A percentile compares a stretch with the other conserved stretches of the same genome.
Conservation (phyloP, 2,888 invertebrate species). For the Standfussiana lucernea region DNA sequence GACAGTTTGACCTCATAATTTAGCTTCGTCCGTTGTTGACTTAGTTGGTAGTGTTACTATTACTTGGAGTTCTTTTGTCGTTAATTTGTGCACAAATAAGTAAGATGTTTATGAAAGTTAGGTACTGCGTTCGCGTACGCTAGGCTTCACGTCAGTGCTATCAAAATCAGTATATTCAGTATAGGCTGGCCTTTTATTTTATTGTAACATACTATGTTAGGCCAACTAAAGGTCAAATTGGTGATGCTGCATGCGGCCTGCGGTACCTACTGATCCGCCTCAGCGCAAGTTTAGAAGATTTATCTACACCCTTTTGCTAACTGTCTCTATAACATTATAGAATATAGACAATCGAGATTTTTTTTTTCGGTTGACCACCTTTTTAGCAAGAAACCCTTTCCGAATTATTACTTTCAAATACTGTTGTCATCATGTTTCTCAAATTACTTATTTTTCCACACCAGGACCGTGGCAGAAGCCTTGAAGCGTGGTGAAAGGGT, state of each 20-base stretch:
- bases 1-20: neutral
- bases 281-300: too few relatives aligned
- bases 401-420: neutral
- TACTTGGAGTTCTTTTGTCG: neutral
- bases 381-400: neutral
- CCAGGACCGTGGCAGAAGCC: conserved; percentile 95
- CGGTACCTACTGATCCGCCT: too few relatives aligned
- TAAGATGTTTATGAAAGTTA: neutral
- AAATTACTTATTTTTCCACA: neutral
- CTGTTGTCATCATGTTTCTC: neutral
- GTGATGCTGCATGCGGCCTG: too few relatives aligned
- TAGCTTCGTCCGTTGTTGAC: neutral
- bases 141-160: neutral
- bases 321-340: too few relatives aligned
- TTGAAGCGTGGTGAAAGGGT: conserved; percentile 94
- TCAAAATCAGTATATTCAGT: neutral
- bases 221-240: too few relatives aligned
- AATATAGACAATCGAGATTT: too few relatives aligned
- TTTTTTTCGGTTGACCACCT: too few relatives aligned
- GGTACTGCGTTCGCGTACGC: neutral
- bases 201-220: too few relatives aligned
- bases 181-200: neutral
- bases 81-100: neutral
- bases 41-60: neutral
- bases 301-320: too few relatives aligned